These are phyloP conservation scores for Platysteira castanea DNA, from an alignment of 2,113 vertebrate species.

Conservation along the genomic window DNA sequence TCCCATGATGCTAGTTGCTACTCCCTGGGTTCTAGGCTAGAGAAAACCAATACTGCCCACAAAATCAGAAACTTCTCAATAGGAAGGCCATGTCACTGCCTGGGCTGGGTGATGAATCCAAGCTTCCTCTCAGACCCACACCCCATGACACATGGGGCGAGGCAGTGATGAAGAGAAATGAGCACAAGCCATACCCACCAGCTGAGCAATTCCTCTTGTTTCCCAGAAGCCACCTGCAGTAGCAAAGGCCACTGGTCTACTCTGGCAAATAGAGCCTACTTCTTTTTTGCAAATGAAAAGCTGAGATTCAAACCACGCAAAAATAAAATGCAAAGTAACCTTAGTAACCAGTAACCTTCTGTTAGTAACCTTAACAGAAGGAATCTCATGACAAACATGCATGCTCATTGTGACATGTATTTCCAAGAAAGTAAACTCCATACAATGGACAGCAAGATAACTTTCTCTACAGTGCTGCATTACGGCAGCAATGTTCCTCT, in stretches of 20 bases:
- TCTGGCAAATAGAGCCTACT: background rate
- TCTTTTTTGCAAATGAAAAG: background rate
- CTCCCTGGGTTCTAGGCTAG: background rate
- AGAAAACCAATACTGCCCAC: background rate
- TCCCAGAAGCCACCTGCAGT: slow-evolving; percentile 3
- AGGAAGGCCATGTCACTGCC: background rate
- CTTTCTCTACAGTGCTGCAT: background rate
- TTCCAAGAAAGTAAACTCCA: background rate
- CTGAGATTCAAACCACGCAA: background rate
- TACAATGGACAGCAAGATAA: background rate
- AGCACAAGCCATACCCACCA: background rate
- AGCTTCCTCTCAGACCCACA: background rate
- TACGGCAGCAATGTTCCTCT: background rate
- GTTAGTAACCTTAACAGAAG: background rate
- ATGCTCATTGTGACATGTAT: background rate
- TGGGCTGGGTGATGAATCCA: slow-evolving; percentile 1
- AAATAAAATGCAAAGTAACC: background rate
- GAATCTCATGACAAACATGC: background rate
- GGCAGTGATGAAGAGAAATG: slow-evolving; percentile 24
- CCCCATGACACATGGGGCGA: background rate
- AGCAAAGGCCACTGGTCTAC: background rate
- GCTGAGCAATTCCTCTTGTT: slow-evolving; percentile 7
- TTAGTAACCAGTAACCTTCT: too few relatives aligned
- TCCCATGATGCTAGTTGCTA: background rate
- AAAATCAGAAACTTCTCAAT: background rate